phyloP scores from a whole-genome alignment of 2,113 vertebrate genomes.

The Callionymus lyra region DNA sequence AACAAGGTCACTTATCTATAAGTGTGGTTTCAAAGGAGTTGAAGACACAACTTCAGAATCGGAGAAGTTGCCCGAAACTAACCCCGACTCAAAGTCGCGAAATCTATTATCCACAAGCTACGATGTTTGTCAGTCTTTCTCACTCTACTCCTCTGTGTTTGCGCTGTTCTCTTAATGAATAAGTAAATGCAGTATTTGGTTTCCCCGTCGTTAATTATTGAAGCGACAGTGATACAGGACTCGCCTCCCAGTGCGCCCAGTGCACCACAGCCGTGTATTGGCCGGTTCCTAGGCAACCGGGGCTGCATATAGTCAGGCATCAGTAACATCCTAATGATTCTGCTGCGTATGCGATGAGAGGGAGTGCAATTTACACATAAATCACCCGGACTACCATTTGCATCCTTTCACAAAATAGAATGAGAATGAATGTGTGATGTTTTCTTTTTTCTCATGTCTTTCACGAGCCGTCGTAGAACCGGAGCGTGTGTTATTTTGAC shows the following conservation, averaged over 20 bases:
- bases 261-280: slow-evolving; percentile 63
- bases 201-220: slow-evolving; percentile 71
- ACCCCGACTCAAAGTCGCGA: too few relatives aligned
- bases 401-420: slow-evolving; percentile 46
- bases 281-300: slow-evolving; percentile 71
- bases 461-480: slow-evolving; percentile 27
- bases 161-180: slow-evolving; percentile 62
- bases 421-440: slow-evolving; percentile 42
- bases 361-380: slow-evolving; percentile 66
- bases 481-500: slow-evolving; percentile 35
- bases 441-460: slow-evolving; percentile 32
- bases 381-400: slow-evolving; percentile 58
- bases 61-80: too few relatives aligned
- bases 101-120: too few relatives aligned
- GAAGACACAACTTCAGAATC: too few relatives aligned
- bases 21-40: too few relatives aligned
- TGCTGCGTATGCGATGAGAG: slow-evolving; percentile 55
- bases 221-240: slow-evolving; percentile 71
- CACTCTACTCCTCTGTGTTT: slow-evolving; percentile 33
- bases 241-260: slow-evolving; percentile 62
- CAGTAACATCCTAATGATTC: slow-evolving; percentile 72
- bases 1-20: too few relatives aligned
- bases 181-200: slow-evolving; percentile 70
- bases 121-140: slow-evolving; percentile 6
- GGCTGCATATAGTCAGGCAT: slow-evolving; percentile 68